Evolutionary conservation across 2,113 vertebrate genomes (phyloP), one percentile per base, ranked within the genome.

Genomic region (Petroica traversi): DNA sequence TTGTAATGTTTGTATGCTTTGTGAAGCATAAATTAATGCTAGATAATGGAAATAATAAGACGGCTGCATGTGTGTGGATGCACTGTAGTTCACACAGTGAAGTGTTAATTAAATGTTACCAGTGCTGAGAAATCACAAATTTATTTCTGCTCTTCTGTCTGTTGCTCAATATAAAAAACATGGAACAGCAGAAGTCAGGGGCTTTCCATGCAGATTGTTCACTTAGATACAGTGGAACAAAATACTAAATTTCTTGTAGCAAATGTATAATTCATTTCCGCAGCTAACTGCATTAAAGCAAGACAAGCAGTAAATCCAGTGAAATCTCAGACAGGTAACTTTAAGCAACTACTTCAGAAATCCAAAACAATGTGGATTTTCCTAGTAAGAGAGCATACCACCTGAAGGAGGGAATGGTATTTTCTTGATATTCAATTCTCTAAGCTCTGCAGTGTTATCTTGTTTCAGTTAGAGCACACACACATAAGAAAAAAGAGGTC

Each of bases 21-120:
- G 77, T 59, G 88, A 94, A 94, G 71, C n/a, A 36, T 57, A 89
- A 94, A 71, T 91, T 85, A 89, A 83, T 83, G 48, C 13, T 76
- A 46, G 66, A 69, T 91, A 94, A 82, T 73, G 29, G 40, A 80
- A 92, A 92, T 94, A 87, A 94, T 87, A 49, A 85, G 57, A 61
- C 0, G 0, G 18, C 49, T 87, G 17, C 54, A 58, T 36, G 64
- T 9, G 7, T 38, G 38, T 6, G 17, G 48, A 58, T 71, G 20
- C 64, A 66, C 29, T 29, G 7, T 45, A 45, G 61, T 79, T 83
- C 77, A 83, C 4, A 1, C 16, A 34, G 40, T 49, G 58, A 89
- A 54, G 15, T 93, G 59, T 74, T 82, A 87, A 86, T 93, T 81
- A 88, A 92, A 72, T 23, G 40, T 33, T 93, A 72, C 45, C n/a